Evolutionary conservation across 2,888 invertebrate species (phyloP), one percentile per base, ranked within the genome.

Genomic region (Argyra leucocephala): DNA sequence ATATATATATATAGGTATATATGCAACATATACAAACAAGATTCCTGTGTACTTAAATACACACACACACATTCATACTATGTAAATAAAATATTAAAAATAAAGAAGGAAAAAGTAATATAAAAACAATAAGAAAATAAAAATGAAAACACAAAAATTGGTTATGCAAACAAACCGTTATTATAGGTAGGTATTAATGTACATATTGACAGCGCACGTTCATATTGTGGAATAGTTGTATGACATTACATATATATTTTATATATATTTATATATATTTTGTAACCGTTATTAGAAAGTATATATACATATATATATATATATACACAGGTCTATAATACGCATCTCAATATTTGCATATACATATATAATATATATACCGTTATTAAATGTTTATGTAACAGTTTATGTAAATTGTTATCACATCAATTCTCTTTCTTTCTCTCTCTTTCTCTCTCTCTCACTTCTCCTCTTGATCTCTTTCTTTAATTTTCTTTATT

Each of bases 131-230:
- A 37, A 37, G 3, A 15, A 37, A 37, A 37, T 3, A 37, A 37
- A 9, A 48, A 48, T 18, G 6, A 48, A 48, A 48, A 48, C 12
- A 48, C 5, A 18, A 48, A 48, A 48, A 48, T 48, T 48, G 48
- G 48, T 48, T 48, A 48, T 48, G 48, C 48, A 48, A 48, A 48
- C 48, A 48, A 48, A 48, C 48, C 48, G 48, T 48, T 48, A 48
- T 48, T 48, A 48, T 48, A 48, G 48, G 48, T 48, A 48, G 15
- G 15, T 48, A 48, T 12, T 18, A 48, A 48, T 15, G 15, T 48
- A 31, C n/a, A 48, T 48, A 48, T 12, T 18, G 48, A 48, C 9
- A 48, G 48, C 48, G 48, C 48, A 48, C 48, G 48, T 48, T 48
- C 48, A 48, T 5, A 48, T 37, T 48, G 18, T 48, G 48, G 12